Percentiles rank a stretch among this genome's conserved stretches.
These are phyloP conservation scores for Andrena cerasifolii DNA, from an alignment of 1,140 invertebrate species.

Conservation along the genomic window DNA sequence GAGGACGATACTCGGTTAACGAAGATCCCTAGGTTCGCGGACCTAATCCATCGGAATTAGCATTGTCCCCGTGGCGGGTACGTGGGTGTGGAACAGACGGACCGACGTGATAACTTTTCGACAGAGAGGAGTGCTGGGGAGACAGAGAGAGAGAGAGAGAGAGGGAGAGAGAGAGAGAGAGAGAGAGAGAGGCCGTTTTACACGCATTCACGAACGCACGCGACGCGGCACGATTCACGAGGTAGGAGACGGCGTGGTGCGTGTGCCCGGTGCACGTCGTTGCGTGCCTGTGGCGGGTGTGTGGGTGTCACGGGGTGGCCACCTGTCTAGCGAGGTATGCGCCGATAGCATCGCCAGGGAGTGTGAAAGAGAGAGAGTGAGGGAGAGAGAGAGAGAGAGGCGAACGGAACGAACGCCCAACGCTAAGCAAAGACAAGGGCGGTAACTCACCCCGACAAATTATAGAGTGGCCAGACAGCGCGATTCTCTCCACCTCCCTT, in stretches of 20 bases:
- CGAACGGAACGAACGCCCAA: slow-evolving; percentile 77
- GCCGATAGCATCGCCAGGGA: slow-evolving; percentile 79
- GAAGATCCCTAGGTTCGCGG: slow-evolving; percentile 24
- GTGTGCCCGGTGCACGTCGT: slow-evolving; percentile 53
- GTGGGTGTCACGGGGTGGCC: slow-evolving; percentile 80
- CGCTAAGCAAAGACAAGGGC: slow-evolving; percentile 80
- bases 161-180: not conserved
- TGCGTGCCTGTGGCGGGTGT: slow-evolving; percentile 69
- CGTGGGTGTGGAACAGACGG: slow-evolving; percentile 55
- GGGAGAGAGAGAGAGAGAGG: slow-evolving; percentile 68
- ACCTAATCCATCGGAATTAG: slow-evolving; percentile 54
- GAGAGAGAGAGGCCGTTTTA: slow-evolving; percentile 3
- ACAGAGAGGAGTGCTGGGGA: slow-evolving; percentile 7
- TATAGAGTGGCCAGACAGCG: slow-evolving; percentile 79
- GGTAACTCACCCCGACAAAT: slow-evolving; percentile 82
- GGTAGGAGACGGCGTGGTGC: slow-evolving; percentile 15
- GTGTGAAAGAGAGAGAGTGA: no score
- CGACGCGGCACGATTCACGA: slow-evolving; percentile 54
- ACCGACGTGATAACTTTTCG: slow-evolving; percentile 51
- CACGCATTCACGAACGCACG: slow-evolving; percentile 39
- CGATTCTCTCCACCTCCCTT: slow-evolving; percentile 70
- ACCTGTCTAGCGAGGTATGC: slow-evolving; percentile 80
- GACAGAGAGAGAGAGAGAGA: no score
- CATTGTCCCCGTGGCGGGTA: slow-evolving; percentile 23
- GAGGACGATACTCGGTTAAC: slow-evolving; percentile 27